phyloP scores from a whole-genome alignment of 2,888 invertebrate genomes.

The Tiliacea citrago region DNA sequence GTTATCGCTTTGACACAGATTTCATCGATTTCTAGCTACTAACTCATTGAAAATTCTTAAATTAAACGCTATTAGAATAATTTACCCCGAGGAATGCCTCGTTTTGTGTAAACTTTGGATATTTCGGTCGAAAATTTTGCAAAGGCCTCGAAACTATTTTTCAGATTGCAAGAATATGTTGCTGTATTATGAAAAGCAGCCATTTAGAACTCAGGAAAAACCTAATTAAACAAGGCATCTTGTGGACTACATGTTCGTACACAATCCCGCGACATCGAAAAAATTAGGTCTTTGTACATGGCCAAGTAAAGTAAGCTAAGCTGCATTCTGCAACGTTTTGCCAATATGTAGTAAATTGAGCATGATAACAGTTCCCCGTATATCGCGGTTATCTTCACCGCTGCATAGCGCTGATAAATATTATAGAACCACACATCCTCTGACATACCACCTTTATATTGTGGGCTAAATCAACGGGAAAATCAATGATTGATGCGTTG shows the following conservation, averaged over 20 bases:
- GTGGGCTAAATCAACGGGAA: conserved; percentile 43
- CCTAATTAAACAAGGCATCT: not conserved
- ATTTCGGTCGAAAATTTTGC: not conserved
- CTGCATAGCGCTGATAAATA: conserved; percentile 60
- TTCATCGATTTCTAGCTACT: conserved; percentile 10
- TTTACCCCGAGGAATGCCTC: not conserved
- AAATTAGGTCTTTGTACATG: not conserved
- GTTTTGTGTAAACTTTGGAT: not conserved
- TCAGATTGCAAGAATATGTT: not conserved
- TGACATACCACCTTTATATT: conserved; percentile 43
- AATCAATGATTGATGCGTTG: conserved; percentile 55
- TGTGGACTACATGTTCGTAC: not conserved
- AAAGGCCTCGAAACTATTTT: not conserved
- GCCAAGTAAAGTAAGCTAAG: conserved; percentile 12
- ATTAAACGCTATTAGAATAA: conserved; percentile 2
- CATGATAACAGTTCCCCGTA: conserved; percentile 53
- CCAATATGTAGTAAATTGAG: conserved; percentile 64
- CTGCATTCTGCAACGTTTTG: conserved; percentile 47
- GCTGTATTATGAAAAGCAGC: not conserved
- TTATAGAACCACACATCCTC: conserved; percentile 39
- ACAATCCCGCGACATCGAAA: not conserved
- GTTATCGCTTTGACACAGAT: conserved; percentile 10
- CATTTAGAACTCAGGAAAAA: not conserved
- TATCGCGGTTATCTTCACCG: conserved; percentile 62
- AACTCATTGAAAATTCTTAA: conserved; percentile 17